Conservation (phyloP, 2,797 vertebrate species). For the Naso thynnoides region DNA sequence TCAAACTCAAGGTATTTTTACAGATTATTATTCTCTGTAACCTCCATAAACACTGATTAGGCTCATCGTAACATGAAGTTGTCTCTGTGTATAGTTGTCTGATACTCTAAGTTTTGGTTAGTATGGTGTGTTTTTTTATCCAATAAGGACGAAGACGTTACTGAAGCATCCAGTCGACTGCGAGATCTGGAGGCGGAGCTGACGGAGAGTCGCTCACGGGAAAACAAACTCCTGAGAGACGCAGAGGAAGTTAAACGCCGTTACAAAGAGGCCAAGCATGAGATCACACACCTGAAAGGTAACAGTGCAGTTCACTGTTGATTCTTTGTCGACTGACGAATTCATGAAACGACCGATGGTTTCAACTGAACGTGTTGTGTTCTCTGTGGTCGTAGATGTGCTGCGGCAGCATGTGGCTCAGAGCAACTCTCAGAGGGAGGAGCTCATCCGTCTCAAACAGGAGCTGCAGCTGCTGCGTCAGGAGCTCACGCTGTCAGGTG, state of each 20-base stretch:
- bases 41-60: neutral
- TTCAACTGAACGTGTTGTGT: accelerated
- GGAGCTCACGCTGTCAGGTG: slow-evolving; percentile 85
- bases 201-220: slow-evolving; percentile 71
- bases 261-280: slow-evolving; percentile 78
- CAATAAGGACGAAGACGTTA: slow-evolving; percentile 87
- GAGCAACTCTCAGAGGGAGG: slow-evolving; percentile 88
- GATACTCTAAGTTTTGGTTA: neutral
- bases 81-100: neutral
- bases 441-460: slow-evolving; percentile 89
- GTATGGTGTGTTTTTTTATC: neutral
- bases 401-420: slow-evolving; percentile 79
- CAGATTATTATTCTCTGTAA: neutral
- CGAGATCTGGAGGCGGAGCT: slow-evolving; percentile 79
- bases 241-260: slow-evolving; percentile 81
- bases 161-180: slow-evolving; percentile 85
- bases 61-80: neutral
- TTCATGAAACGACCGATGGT: neutral
- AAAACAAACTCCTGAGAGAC: slow-evolving; percentile 81
- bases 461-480: slow-evolving; percentile 86
- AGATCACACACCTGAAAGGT: slow-evolving; percentile 88
- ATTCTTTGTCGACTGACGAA: neutral
- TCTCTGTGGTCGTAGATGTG: slow-evolving; percentile 46
- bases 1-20: slow-evolving; percentile 88
- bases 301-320: no score